Evolutionary conservation across 2,888 invertebrate species (phyloP).

Genomic region (Phaonia tiefii): DNA sequence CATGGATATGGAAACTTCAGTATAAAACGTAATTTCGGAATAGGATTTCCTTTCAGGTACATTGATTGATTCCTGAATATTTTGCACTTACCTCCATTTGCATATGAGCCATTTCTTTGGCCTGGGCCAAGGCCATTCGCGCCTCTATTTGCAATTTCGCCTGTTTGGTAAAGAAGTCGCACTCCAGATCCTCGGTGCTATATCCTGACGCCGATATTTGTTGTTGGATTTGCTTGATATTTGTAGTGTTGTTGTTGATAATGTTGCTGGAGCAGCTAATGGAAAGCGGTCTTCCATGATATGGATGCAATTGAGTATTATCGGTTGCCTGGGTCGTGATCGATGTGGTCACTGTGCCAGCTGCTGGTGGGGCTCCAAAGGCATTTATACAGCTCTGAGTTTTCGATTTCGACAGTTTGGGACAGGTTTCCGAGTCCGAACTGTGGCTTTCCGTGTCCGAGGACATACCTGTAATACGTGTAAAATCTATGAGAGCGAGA

Average conservation of each 20-base stretch:
- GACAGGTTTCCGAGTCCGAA: constrained; percentile 85
- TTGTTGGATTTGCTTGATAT: constrained; percentile 64
- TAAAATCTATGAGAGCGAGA: constrained; percentile 96
- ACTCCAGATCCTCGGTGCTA: constrained; percentile 84
- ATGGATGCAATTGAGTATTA: constrained; percentile 71
- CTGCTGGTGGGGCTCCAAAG: constrained; percentile 38
- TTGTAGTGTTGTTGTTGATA: constrained; percentile 53
- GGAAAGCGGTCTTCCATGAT: constrained; percentile 73
- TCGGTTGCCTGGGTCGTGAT: constrained; percentile 42
- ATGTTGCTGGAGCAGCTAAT: constrained; percentile 71
- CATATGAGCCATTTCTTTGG: constrained; percentile 94
- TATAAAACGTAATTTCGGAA: no score
- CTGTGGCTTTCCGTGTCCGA: constrained; percentile 87
- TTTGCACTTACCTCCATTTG: constrained; percentile 88
- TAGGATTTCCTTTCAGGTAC: no score
- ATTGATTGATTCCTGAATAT: neutral
- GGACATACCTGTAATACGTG: constrained; percentile 88
- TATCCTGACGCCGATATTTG: constrained; percentile 78
- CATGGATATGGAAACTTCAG: no score
- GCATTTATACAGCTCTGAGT: constrained; percentile 66
- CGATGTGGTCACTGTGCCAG: constrained; percentile 50
- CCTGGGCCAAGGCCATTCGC: constrained; percentile 92
- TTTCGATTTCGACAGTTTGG: constrained; percentile 74
- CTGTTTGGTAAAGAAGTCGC: constrained; percentile 90
- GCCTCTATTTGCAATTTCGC: constrained; percentile 93